Conservation (phyloP, 2,797 vertebrate genomes). For the Pygocentrus nattereri region DNA sequence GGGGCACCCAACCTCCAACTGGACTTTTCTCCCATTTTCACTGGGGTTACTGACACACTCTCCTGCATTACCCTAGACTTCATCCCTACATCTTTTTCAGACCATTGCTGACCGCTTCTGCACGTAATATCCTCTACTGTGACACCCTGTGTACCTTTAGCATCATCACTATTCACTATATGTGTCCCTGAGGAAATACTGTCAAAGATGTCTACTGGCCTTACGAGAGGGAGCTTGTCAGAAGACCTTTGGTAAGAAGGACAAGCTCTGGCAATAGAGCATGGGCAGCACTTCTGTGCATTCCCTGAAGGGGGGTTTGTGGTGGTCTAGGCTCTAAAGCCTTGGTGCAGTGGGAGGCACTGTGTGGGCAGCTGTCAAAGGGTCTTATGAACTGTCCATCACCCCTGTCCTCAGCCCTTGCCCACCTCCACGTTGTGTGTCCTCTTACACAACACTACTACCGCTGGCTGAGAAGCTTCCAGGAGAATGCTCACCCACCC, state of each 20-base stretch:
- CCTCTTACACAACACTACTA: constrained; percentile 32
- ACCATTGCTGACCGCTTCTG: not conserved
- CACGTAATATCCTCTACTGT: not conserved
- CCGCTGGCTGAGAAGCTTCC: constrained; percentile 18
- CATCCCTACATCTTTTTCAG: not conserved
- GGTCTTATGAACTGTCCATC: constrained; percentile 26
- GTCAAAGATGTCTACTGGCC: constrained; percentile 17
- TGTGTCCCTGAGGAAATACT: constrained; percentile 12
- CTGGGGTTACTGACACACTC: not conserved
- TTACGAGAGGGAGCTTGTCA: constrained; percentile 8
- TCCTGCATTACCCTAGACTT: not conserved
- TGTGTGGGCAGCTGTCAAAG: constrained; percentile 43
- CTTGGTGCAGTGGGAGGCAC: constrained; percentile 1
- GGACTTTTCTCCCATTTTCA: too few species aligned
- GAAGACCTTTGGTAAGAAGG: not conserved
- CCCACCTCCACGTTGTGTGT: constrained; percentile 27
- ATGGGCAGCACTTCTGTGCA: constrained; percentile 14
- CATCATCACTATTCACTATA: constrained; percentile 7
- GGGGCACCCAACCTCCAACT: not conserved
- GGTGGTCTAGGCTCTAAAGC: constrained; percentile 19
- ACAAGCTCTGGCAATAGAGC: constrained; percentile 20
- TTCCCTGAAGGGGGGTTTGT: constrained; percentile 23
- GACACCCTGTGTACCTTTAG: constrained; percentile 11
- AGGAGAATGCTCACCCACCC: constrained; percentile 21
- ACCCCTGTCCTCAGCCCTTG: constrained; percentile 12